A percentile compares a stretch with the other conserved stretches of the same genome.
Conservation (phyloP, 2,113 vertebrate genomes). For the Malaclemys terrapin region DNA sequence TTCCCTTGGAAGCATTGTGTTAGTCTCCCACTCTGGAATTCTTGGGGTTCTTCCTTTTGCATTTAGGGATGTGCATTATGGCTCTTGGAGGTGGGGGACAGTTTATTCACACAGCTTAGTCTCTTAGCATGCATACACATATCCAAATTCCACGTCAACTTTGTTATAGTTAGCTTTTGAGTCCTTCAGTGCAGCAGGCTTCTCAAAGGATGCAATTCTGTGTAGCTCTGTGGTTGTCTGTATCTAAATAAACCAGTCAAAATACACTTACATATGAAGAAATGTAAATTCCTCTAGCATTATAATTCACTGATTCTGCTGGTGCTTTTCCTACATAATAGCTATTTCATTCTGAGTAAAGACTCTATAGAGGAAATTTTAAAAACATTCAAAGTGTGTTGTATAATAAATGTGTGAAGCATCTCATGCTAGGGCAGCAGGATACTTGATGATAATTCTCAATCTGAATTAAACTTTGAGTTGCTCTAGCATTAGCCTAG, state of each 20-base stretch:
- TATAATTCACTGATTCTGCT: accelerated
- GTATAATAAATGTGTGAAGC: background rate
- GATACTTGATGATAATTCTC: background rate
- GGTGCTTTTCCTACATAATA: background rate
- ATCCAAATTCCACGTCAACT: accelerated
- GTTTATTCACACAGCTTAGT: background rate
- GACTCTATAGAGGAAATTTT: background rate
- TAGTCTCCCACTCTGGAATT: background rate
- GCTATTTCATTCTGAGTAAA: background rate
- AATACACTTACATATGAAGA: background rate
- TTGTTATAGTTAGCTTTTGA: background rate
- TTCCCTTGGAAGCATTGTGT: background rate
- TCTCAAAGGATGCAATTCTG: accelerated
- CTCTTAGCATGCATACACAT: accelerated
- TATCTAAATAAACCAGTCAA: background rate
- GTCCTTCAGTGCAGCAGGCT: background rate
- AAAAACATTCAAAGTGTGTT: background rate
- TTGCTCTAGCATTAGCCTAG: background rate
- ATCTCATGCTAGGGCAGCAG: accelerated
- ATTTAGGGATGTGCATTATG: background rate
- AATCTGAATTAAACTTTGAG: background rate
- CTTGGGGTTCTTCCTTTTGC: accelerated
- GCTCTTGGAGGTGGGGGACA: accelerated
- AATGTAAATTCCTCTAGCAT: accelerated
- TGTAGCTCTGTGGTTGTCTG: background rate